Conservation (phyloP, 1,140 invertebrate genomes). For the Rhopalosiphum maidis region DNA sequence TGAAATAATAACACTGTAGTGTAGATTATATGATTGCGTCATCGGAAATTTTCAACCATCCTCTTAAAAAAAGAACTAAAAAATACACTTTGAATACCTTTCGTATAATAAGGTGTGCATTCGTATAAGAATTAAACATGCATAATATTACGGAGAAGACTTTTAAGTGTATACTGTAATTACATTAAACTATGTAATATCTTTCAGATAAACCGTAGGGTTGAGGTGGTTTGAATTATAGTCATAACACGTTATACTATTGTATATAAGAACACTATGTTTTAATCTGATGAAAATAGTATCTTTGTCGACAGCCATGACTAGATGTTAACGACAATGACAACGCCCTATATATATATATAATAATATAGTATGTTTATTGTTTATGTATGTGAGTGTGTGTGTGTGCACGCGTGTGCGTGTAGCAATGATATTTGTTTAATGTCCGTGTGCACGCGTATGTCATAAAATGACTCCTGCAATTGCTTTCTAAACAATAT, state of each 20-base stretch:
- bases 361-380: not conserved
- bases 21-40: too few relatives aligned
- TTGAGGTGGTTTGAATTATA: not conserved
- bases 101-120: not conserved
- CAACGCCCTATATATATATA: not conserved
- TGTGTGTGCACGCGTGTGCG: not conserved
- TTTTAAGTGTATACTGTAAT: too few relatives aligned
- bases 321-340: not conserved
- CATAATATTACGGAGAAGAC: not conserved
- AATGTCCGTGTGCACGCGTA: not conserved
- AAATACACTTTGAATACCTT: not conserved
- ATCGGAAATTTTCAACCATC: too few relatives aligned
- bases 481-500: not conserved
- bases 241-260: not conserved
- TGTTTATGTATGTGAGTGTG: not conserved
- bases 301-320: not conserved
- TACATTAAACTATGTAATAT: too few relatives aligned
- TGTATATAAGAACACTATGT: not conserved
- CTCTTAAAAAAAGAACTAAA: too few relatives aligned
- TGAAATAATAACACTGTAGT: too few relatives aligned
- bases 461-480: not conserved
- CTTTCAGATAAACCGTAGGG: too few relatives aligned
- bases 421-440: not conserved
- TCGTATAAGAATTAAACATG: not conserved
- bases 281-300: not conserved